phyloP scores from a whole-genome alignment of 2,797 vertebrate species.

The Miichthys miiuy region DNA sequence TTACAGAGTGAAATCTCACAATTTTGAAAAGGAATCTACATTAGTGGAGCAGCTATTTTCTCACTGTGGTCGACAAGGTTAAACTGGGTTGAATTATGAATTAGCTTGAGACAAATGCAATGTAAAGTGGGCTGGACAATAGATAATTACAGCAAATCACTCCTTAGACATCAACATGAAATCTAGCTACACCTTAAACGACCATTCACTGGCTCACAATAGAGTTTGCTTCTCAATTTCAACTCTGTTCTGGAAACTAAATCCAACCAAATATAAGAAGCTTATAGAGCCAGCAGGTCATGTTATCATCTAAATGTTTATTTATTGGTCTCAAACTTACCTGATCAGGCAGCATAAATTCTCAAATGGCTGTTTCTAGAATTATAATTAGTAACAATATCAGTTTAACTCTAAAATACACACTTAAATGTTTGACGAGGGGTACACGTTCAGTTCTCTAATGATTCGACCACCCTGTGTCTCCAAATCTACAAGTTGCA shows the following conservation, averaged over 20 bases:
- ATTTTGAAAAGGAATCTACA: conserved; percentile 22
- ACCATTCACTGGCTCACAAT: background rate
- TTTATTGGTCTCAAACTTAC: background rate
- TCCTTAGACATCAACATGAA: conserved; percentile 19
- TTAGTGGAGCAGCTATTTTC: conserved; percentile 10
- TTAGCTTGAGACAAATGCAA: conserved; percentile 54
- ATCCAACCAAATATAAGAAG: conserved; percentile 14
- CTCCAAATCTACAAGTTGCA: background rate
- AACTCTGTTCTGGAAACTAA: conserved; percentile 15
- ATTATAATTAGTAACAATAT: background rate
- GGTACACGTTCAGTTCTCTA: background rate
- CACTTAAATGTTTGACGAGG: background rate
- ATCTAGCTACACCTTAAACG: background rate
- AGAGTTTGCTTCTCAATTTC: background rate
- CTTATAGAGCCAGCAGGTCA: background rate
- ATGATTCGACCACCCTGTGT: background rate
- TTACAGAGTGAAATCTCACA: conserved; percentile 12
- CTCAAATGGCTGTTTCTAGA: background rate
- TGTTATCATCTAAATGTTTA: background rate
- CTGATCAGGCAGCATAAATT: background rate
- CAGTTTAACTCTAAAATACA: background rate
- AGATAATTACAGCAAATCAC: conserved; percentile 40
- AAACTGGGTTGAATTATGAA: conserved; percentile 46
- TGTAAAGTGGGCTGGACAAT: conserved; percentile 39
- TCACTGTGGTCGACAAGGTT: conserved; percentile 39